Evolutionary conservation across 2,797 vertebrate genomes (phyloP), one percentile per base, ranked within the genome.

Genomic region (Cyclopterus lumpus): DNA sequence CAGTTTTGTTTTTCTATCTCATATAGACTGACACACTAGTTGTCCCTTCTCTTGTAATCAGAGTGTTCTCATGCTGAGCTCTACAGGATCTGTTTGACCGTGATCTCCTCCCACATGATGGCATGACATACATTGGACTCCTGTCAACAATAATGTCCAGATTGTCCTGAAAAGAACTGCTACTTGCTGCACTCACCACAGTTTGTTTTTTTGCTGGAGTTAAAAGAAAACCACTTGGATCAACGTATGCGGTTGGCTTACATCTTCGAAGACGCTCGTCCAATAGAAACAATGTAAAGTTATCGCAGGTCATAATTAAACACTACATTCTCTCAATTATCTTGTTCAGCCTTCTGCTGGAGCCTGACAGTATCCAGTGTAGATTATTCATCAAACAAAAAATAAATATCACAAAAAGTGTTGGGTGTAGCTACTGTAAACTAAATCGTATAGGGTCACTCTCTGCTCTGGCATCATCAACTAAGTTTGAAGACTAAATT

Each of bases 401-500:
- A 74, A 61, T 74, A 75, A 82, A 90, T 89, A 92, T 90, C 69
- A 60, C 79, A 85, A 92, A n/a, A 85, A 89, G 91, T 92, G 83
- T 88, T 87, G 91, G 92, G 93, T 93, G 93, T 92, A 93, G 92
- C 88, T 94, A 92, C 92, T 91, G 93, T 93, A 93, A 92, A 91
- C 86, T 79, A 87, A 88, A 93, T 89, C 86, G 81, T 93, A 93
- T 94, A 92, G 87, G 88, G 81, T 86, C 79, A 60, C 74, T 88
- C 81, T 77, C 73, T 81, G 76, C 88, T 83, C 82, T 90, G 91
- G 92, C 90, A 93, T 92, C 86, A 88, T 80, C 86, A 89, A 85
- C 86, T 88, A 81, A 92, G 92, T 91, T 93, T 94, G 86, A 90
- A 87, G 91, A 95, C 95, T 95, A 95, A 95, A 95, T 95, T 95